Evolutionary conservation across 2,888 invertebrate species (phyloP).

Genomic region (Drosophila engyochracea): DNA sequence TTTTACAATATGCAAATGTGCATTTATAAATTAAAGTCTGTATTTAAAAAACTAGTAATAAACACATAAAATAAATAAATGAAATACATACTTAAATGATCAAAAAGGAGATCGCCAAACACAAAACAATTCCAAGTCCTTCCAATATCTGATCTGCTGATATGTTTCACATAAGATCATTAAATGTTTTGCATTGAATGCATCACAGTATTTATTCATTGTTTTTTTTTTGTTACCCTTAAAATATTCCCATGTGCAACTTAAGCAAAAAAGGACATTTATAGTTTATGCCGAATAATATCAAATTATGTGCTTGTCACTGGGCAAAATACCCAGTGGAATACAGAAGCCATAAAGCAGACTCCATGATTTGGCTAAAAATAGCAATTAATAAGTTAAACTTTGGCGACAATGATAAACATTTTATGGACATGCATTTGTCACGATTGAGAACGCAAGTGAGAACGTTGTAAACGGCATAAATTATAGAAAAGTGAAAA

Average conservation of each 20-base stretch:
- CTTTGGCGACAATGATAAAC: constrained; percentile 8
- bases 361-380: constrained; percentile 45
- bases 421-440: constrained; percentile 4
- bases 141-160: background rate
- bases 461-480: constrained; percentile 61
- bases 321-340: constrained; percentile 12
- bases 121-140: background rate
- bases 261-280: background rate
- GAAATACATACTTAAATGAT: background rate
- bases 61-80: background rate
- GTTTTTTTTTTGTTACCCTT: background rate
- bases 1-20: background rate
- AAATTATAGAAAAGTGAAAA: constrained; percentile 59
- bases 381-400: constrained; percentile 23
- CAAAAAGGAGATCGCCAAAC: background rate
- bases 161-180: background rate
- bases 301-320: constrained; percentile 23
- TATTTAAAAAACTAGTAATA: too few relatives aligned
- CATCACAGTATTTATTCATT: background rate
- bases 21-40: background rate
- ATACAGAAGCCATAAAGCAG: constrained; percentile 1
- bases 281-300: constrained; percentile 2
- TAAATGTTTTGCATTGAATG: background rate
- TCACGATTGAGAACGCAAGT: constrained; percentile 69
- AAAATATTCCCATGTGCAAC: constrained; percentile 8